These are phyloP conservation scores for Leptinotarsa tumamoca DNA, from an alignment of 2,888 invertebrate genomes.

Conservation along the genomic window DNA sequence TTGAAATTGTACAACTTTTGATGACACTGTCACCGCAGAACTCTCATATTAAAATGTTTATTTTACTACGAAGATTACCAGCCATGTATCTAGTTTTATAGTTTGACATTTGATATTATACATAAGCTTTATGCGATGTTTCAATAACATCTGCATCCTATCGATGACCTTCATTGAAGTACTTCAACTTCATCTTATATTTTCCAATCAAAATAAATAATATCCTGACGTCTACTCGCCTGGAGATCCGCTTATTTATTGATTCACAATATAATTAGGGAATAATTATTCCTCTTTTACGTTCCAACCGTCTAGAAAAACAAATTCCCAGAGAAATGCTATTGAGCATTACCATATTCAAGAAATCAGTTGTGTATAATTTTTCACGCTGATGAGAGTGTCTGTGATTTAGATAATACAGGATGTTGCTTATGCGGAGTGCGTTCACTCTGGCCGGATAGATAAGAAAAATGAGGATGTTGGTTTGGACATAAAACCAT, in stretches of 20 bases:
- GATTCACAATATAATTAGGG: constrained; percentile 1
- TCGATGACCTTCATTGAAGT: background rate
- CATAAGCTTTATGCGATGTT: background rate
- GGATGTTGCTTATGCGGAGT: constrained; percentile 28
- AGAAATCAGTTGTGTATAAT: constrained; percentile 6
- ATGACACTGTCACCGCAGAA: too few species aligned
- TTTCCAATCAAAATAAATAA: background rate
- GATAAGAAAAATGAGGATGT: constrained; percentile 27
- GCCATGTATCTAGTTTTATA: too few species aligned
- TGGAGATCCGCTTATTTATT: constrained; percentile 6
- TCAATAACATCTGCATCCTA: background rate
- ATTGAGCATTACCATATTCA: constrained; percentile 12
- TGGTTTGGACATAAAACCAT: constrained; percentile 4
- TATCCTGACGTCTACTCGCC: constrained; percentile 6
- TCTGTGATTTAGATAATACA: constrained; percentile 26
- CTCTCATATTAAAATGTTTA: too few species aligned
- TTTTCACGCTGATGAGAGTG: background rate
- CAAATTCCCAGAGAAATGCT: constrained; percentile 14
- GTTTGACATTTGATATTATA: background rate
- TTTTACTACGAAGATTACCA: too few species aligned
- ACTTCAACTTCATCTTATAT: constrained; percentile 3
- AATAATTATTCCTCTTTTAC: constrained; percentile 11
- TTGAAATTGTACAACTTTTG: too few species aligned
- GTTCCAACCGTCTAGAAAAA: constrained; percentile 13
- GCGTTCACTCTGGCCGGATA: constrained; percentile 21